Percentiles rank a stretch among this genome's conserved stretches.
phyloP scores from a whole-genome alignment of 2,113 vertebrate genomes.

The Sorex fumeus region DNA sequence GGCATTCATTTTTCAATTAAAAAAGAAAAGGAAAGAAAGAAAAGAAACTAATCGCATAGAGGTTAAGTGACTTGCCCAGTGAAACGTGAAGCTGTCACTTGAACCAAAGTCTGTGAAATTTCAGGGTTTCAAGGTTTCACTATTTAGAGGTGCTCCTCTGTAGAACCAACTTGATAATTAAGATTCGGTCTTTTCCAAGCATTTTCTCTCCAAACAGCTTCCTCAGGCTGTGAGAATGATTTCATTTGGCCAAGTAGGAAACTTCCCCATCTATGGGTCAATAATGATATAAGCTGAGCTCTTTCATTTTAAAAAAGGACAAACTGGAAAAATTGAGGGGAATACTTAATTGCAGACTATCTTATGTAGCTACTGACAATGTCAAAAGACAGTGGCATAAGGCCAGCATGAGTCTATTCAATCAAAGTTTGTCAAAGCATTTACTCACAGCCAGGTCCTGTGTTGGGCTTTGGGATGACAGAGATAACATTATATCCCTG shows the following conservation, averaged over 20 bases:
- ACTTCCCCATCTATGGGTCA: not conserved
- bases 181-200: not conserved
- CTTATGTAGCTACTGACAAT: not conserved
- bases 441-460: not conserved
- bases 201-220: not conserved
- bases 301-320: not conserved
- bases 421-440: not conserved
- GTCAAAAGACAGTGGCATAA: not conserved
- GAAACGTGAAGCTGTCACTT: not conserved
- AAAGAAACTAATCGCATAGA: not conserved
- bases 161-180: not conserved
- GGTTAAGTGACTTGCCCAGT: not conserved
- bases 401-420: not conserved
- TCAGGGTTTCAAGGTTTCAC: not conserved
- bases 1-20: too few relatives aligned
- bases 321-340: too few relatives aligned
- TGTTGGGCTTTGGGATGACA: not conserved
- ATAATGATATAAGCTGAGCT: not conserved
- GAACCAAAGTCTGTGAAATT: not conserved
- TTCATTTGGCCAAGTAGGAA: not conserved
- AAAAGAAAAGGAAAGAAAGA: not conserved
- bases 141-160: not conserved
- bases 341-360: not conserved
- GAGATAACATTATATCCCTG: rapidly evolving
- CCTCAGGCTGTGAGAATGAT: not conserved